Conservation (phyloP, 2,797 vertebrate species). For the Clarias platycephalus region DNA sequence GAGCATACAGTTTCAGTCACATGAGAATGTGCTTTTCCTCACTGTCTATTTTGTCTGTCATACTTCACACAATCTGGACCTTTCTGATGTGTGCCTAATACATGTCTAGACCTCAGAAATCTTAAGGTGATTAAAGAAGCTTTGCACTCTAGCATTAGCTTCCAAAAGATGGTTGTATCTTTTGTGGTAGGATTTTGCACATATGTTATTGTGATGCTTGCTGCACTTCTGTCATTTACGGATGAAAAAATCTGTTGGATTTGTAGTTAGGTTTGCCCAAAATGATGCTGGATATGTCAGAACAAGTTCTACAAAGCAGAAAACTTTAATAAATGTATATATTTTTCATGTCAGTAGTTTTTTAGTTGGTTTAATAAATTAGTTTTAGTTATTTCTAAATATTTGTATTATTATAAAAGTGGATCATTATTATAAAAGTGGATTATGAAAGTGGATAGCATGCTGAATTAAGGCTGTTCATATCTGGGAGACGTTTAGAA, state of each 20-base stretch:
- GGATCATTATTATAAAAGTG: background rate
- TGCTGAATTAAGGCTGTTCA: background rate
- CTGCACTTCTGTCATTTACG: conserved; percentile 5
- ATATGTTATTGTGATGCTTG: conserved; percentile 7
- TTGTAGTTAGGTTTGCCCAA: too few relatives aligned
- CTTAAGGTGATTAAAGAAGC: conserved; percentile 68
- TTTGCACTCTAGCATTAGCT: conserved; percentile 75
- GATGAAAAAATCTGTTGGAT: too few relatives aligned
- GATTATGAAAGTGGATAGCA: too few relatives aligned
- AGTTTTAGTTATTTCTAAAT: background rate
- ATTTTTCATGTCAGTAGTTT: too few relatives aligned
- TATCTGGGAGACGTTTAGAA: background rate
- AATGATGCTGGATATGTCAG: too few relatives aligned
- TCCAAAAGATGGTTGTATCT: conserved; percentile 55
- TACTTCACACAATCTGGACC: conserved; percentile 38
- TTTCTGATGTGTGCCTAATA: conserved; percentile 49
- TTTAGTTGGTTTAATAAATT: background rate
- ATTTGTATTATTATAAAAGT: background rate
- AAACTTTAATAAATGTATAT: too few relatives aligned
- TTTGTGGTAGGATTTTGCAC: conserved; percentile 45
- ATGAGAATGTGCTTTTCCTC: background rate
- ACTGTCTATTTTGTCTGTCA: background rate
- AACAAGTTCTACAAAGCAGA: too few relatives aligned
- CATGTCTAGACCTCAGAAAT: conserved; percentile 62
- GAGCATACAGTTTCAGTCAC: background rate